A percentile compares a stretch with the other conserved stretches of the same genome.
Evolutionary conservation across 2,113 vertebrate genomes (phyloP).

Genomic region (Pipra filicauda): DNA sequence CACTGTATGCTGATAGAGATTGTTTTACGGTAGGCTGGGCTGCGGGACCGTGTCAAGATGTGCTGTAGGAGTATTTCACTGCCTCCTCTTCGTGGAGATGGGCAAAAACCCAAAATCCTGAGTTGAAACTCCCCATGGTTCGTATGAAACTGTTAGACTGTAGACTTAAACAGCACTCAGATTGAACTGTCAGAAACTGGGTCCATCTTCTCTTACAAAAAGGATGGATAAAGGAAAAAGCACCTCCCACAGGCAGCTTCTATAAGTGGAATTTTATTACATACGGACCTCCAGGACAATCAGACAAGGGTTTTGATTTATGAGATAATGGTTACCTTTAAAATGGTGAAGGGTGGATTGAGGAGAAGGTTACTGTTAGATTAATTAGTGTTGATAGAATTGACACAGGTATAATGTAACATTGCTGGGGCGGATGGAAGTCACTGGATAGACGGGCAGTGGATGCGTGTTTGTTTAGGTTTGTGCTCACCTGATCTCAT

Average conservation of each 20-base stretch:
- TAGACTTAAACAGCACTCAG: not conserved
- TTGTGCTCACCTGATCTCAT: not conserved
- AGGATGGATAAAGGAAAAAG: not conserved
- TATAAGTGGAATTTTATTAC: not conserved
- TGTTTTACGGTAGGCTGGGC: not conserved
- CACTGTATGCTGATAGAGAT: not conserved
- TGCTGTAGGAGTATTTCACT: not conserved
- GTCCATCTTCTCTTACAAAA: not conserved
- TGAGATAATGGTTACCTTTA: not conserved
- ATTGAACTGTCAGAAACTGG: not conserved
- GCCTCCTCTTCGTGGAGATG: fast-evolving
- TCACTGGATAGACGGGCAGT: not conserved
- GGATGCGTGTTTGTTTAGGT: not conserved
- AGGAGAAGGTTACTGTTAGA: slow-evolving; percentile 8
- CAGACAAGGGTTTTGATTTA: not conserved
- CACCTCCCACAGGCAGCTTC: not conserved
- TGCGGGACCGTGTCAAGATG: not conserved
- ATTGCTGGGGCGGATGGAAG: not conserved
- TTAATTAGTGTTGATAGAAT: slow-evolving; percentile 15
- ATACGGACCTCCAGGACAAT: not conserved
- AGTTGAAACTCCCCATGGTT: not conserved
- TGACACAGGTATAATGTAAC: not conserved
- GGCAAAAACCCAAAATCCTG: not conserved
- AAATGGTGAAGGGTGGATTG: not conserved
- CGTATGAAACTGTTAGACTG: not conserved